Evolutionary conservation across 2,797 vertebrate species (phyloP), one percentile per base, ranked within the genome.

Genomic region (Emydoidea blandingii): DNA sequence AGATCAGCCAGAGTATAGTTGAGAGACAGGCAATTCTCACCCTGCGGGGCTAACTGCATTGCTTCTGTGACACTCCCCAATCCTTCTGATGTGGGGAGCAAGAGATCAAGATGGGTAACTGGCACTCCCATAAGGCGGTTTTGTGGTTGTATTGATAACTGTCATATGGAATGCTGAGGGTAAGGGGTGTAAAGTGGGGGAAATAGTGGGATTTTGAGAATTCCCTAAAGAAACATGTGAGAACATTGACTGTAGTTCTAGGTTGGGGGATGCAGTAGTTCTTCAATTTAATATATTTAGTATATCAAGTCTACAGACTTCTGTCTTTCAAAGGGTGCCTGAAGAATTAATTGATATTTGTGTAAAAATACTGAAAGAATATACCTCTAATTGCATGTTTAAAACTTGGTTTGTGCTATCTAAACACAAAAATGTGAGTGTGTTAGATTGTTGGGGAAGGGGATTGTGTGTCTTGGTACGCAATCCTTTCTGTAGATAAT

Each of bases 161-260:
- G 81, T 25, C 68, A 41, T 81, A n/a, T 44, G 37, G 31, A 86
- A 21, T 49, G 5, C 29, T 59, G 10, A 90, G 78, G 21, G 37
- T 90, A 16, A 62, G 9, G n/a, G 9, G 72, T 52, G 54, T 62
- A 10, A 81, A 59, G 80, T 59, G 11, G 8, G 23, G 2, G 86
- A 16, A 9, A 12, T 92, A 88, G 50, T 89, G 29, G 31, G 23
- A 37, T 83, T 12, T 81, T 91, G 34, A 59, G 49, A 65, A 57
- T 81, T 85, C 23, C 0, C 0, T 72, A 65, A 50, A 62, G 0
- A 0, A 92, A 11, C 31, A 5, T 27, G 41, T 37, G 25, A 1
- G 1, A 85, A 84, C 85, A 86, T 41, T 23, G 53, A 1, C 34
- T 80, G 37, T 85, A 6, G 34, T 91, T 94, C n/a, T 72, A 78